These are phyloP conservation scores for Cliona cf. orientalis DNA, from an alignment of 37 sponge, comb jelly and placozoan genomes.

Conservation along the genomic window DNA sequence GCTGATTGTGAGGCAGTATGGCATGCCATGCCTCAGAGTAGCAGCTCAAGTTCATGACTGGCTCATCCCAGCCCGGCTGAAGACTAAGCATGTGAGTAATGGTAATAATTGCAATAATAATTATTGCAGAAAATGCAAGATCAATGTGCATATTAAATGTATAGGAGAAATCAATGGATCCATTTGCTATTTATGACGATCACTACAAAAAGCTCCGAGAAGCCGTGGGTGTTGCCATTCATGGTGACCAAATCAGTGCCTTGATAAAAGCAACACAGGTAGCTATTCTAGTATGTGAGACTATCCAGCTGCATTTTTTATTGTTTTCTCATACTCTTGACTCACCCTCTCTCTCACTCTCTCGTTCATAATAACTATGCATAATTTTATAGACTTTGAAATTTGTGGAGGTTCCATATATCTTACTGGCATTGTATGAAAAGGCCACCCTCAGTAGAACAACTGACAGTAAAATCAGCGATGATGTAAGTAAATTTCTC, in stretches of 20 bases:
- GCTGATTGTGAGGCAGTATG: conserved; percentile 62
- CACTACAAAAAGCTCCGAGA: background rate
- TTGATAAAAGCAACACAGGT: background rate
- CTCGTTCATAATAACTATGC: too few relatives aligned
- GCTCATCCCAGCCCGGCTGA: conserved; percentile 46
- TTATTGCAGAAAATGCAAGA: too few relatives aligned
- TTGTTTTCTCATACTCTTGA: background rate
- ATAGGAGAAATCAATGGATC: background rate
- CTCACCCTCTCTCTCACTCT: too few relatives aligned
- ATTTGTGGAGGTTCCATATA: background rate
- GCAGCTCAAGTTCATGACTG: conserved; percentile 22
- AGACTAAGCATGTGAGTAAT: too few relatives aligned
- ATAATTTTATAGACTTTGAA: too few relatives aligned
- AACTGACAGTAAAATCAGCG: background rate
- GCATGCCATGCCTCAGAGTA: conserved; percentile 38
- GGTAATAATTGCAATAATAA: too few relatives aligned
- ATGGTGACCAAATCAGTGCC: background rate
- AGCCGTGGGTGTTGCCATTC: background rate
- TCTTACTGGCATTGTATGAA: background rate
- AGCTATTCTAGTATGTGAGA: background rate
- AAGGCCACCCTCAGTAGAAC: background rate
- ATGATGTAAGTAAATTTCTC: background rate
- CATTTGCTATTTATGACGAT: background rate
- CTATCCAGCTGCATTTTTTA: background rate
- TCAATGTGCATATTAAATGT: too few relatives aligned